Conservation (phyloP, 2,797 vertebrate species). For the Sphaeramia orbicularis region DNA sequence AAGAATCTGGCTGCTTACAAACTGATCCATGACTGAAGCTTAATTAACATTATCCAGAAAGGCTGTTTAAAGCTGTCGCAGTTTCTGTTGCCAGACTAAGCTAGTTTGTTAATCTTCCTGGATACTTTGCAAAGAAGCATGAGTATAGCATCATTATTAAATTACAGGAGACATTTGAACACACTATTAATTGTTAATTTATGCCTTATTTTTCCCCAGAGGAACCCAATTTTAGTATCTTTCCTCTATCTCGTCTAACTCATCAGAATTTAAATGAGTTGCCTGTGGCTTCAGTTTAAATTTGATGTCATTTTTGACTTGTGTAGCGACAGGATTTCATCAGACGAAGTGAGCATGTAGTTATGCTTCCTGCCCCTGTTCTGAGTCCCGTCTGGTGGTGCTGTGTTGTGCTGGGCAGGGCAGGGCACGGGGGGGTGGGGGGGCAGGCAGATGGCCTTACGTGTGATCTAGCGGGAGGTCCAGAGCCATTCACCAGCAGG, state of each 20-base stretch:
- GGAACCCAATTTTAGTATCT: slow-evolving; percentile 13
- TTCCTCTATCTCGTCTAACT: slow-evolving; percentile 30
- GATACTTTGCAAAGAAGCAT: slow-evolving; percentile 18
- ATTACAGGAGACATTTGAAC: slow-evolving; percentile 27
- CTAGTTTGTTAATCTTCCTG: slow-evolving; percentile 37
- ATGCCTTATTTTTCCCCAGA: slow-evolving; percentile 6
- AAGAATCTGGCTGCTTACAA: slow-evolving; percentile 47
- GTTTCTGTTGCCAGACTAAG: slow-evolving; percentile 36
- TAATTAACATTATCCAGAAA: slow-evolving; percentile 58
- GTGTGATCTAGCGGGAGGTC: slow-evolving; percentile 77
- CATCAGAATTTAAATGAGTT: slow-evolving; percentile 58
- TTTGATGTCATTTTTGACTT: slow-evolving; percentile 42
- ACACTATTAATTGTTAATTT: slow-evolving; percentile 30
- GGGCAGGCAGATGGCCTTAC: slow-evolving; percentile 79
- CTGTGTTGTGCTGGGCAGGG: slow-evolving; percentile 47
- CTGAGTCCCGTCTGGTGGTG: slow-evolving; percentile 58
- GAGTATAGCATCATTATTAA: slow-evolving; percentile 18
- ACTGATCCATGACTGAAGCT: slow-evolving; percentile 57
- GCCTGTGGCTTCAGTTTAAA: slow-evolving; percentile 57
- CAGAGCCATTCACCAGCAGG: slow-evolving; percentile 61
- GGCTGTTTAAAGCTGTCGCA: slow-evolving; percentile 41
- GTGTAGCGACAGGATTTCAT: slow-evolving; percentile 51
- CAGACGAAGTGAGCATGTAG: slow-evolving; percentile 44
- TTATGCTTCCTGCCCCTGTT: slow-evolving; percentile 42
- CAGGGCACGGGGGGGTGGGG: slow-evolving; percentile 47